Evolutionary conservation across 2,888 invertebrate genomes (phyloP).

Genomic region (Listrodromus nycthemerus): DNA sequence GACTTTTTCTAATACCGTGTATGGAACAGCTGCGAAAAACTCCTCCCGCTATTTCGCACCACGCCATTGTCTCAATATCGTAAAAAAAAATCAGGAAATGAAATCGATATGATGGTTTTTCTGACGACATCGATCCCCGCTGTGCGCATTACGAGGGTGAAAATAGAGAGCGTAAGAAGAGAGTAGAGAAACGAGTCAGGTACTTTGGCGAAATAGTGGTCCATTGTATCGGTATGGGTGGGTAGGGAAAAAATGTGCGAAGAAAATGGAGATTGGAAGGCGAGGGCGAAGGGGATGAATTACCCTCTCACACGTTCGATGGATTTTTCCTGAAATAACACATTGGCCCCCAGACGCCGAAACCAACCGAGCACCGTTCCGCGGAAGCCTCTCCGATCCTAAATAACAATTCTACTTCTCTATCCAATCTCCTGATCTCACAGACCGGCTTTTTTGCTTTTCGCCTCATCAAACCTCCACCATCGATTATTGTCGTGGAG

Average conservation of each 20-base stretch:
- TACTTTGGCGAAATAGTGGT: conserved; percentile 51
- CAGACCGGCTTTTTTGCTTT: neutral
- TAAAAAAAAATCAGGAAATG: neutral
- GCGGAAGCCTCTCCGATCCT: neutral
- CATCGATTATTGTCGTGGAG: neutral
- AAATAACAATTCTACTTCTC: conserved; percentile 12
- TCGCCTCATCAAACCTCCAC: neutral
- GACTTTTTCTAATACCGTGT: too few species aligned
- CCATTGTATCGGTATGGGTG: conserved; percentile 49
- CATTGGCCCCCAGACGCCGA: conserved; percentile 26
- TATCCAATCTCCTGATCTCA: neutral
- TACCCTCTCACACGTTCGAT: conserved; percentile 62
- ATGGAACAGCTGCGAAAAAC: too few species aligned
- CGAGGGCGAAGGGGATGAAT: conserved; percentile 53
- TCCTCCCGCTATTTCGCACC: too few species aligned
- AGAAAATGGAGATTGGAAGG: conserved; percentile 4
- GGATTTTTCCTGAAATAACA: conserved; percentile 44
- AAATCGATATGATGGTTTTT: neutral
- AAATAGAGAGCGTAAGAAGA: conserved; percentile 41
- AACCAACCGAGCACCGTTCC: conserved; percentile 11
- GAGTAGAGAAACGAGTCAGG: conserved; percentile 27
- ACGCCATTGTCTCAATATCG: neutral
- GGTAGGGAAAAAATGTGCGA: neutral
- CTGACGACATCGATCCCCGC: conserved; percentile 6
- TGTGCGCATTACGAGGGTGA: conserved; percentile 4